These are phyloP conservation scores for Phaenicophaeus curvirostris DNA, from an alignment of 2,797 vertebrate species.

Conservation along the genomic window DNA sequence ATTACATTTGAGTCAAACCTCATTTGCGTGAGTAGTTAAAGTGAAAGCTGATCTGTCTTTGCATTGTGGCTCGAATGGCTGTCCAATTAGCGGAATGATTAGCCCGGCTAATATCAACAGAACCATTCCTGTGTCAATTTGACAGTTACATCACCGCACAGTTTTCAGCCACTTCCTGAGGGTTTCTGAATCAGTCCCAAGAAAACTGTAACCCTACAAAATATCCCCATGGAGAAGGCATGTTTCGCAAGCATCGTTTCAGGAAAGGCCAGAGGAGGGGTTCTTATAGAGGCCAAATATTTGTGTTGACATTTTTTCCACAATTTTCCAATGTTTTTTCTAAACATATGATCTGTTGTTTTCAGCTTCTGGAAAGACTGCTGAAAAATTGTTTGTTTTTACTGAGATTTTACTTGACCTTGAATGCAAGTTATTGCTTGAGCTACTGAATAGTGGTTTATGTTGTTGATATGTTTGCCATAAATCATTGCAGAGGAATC, in stretches of 20 bases:
- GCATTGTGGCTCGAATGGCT: slow-evolving; percentile 67
- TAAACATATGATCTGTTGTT: slow-evolving; percentile 22
- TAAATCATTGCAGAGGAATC: slow-evolving; percentile 18
- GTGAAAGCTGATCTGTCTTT: slow-evolving; percentile 78
- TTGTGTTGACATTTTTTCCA: neutral
- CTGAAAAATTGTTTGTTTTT: slow-evolving; percentile 63
- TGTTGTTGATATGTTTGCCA: neutral
- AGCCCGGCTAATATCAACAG: slow-evolving; percentile 82
- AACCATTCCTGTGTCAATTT: slow-evolving; percentile 66
- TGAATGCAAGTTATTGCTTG: neutral
- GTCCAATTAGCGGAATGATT: slow-evolving; percentile 82
- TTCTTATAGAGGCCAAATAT: neutral
- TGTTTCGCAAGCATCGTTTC: neutral
- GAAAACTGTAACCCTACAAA: neutral
- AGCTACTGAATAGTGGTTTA: slow-evolving; percentile 37
- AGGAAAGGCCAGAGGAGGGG: neutral
- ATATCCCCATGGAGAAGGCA: neutral
- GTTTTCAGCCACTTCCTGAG: slow-evolving; percentile 58
- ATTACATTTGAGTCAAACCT: slow-evolving; percentile 84
- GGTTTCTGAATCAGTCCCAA: neutral
- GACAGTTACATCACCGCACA: slow-evolving; percentile 71
- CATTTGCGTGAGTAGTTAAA: slow-evolving; percentile 81
- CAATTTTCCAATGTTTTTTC: neutral
- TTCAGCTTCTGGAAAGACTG: slow-evolving; percentile 35
- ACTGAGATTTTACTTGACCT: slow-evolving; percentile 15